A percentile compares a stretch with the other conserved stretches of the same genome.
Evolutionary conservation across 2,888 invertebrate species (phyloP).

Genomic region (Andricus quercusramuli): DNA sequence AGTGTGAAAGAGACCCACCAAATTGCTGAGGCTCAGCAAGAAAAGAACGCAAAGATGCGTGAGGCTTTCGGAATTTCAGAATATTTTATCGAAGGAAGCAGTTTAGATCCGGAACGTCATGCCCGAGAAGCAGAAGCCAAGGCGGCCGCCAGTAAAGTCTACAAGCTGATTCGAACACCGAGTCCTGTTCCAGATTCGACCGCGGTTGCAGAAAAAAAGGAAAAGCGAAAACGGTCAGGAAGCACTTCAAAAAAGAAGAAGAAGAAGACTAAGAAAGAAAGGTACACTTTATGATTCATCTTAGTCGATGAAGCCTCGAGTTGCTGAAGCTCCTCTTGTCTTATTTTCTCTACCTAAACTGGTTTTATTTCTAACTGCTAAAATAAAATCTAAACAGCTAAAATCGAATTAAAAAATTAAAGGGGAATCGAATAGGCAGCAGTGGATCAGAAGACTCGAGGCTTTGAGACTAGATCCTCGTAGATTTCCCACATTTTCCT

Average conservation of each 20-base stretch:
- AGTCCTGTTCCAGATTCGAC: slow-evolving; percentile 78
- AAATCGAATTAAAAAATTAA: not conserved
- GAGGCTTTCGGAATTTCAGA: slow-evolving; percentile 97
- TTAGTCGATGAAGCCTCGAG: slow-evolving; percentile 72
- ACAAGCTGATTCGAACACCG: slow-evolving; percentile 89
- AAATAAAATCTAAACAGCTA: not conserved
- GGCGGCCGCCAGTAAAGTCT: slow-evolving; percentile 80
- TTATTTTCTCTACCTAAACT: slow-evolving; percentile 22
- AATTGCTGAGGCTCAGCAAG: slow-evolving; percentile 96
- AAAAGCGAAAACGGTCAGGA: slow-evolving; percentile 77
- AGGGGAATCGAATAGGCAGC: slow-evolving; percentile 39
- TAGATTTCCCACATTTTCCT: slow-evolving; percentile 61
- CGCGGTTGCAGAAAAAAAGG: slow-evolving; percentile 70
- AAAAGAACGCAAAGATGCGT: slow-evolving; percentile 95
- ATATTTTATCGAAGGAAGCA: slow-evolving; percentile 95
- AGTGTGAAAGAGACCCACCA: slow-evolving; percentile 98
- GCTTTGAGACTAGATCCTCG: slow-evolving; percentile 67
- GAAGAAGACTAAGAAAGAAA: slow-evolving; percentile 84
- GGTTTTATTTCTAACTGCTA: not conserved
- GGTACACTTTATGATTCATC: slow-evolving; percentile 70
- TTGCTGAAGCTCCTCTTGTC: slow-evolving; percentile 48
- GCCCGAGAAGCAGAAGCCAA: slow-evolving; percentile 82
- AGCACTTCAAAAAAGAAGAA: slow-evolving; percentile 84
- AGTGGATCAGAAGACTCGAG: slow-evolving; percentile 62
- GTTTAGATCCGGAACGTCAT: slow-evolving; percentile 90